Evolutionary conservation across 2,113 vertebrate genomes (phyloP), one percentile per base, ranked within the genome.

Genomic region (Datnioides undecimradiatus): DNA sequence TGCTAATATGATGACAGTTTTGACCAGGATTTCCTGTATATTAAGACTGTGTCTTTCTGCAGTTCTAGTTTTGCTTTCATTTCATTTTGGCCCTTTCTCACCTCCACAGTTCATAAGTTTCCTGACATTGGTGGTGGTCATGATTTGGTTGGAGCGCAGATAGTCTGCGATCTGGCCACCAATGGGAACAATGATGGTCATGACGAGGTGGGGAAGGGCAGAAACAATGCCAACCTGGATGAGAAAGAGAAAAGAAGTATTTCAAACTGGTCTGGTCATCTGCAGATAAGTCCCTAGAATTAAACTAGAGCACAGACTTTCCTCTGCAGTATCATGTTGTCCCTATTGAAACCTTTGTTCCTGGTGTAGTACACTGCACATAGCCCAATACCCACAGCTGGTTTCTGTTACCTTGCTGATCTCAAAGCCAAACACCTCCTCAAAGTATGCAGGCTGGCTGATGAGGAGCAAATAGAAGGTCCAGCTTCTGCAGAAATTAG

Each of bases 61-160:
- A 23, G 9, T 10, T 54, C 8, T 54, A 19, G 4, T 49, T 67
- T 43, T 23, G 38, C 9, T 6, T 8, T 51, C 16, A 5, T 0
- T 34, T 27, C 4, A 27, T 0, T 55, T 46, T 38, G 9, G 0
- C 10, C 6, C 40, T 33, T 1, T 69, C 82, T 94, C 88, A 97
- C 97, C 97, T 83, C 96, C 97, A 21, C 97, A 98, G 92, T 98
- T 98, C 97, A 98, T 98, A 65, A 97, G 73, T 82, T 98, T 98
- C 83, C 97, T 94, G 89, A 98, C 97, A 6, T 96, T 97, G 5
- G 97, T 98, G 60, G 97, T 98, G 78, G 95, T 95, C 97, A 98
- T 97, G 78, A 98, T 95, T 0, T 95, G 93, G 60, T 96, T 95
- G 13, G 88, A 88, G 40, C 96, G 90, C 57, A 98, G 88, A 76